A percentile compares a stretch with the other conserved stretches of the same genome.
Evolutionary conservation across 2,888 invertebrate genomes (phyloP).

Genomic region (Torymus auratus): DNA sequence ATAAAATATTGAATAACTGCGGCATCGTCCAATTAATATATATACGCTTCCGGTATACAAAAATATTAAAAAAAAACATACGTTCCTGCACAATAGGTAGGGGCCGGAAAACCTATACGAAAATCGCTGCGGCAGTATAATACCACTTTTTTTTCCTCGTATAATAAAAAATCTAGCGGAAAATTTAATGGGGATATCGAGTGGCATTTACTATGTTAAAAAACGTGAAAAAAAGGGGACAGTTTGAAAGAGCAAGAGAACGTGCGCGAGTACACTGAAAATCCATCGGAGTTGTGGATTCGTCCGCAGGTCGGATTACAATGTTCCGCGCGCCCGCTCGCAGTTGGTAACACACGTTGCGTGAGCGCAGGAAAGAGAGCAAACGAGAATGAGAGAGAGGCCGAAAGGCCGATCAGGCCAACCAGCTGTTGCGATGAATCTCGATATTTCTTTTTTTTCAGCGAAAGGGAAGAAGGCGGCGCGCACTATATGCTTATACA

Average conservation of each 20-base stretch:
- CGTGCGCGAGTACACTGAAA: conserved; percentile 1
- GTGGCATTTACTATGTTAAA: conserved; percentile 2
- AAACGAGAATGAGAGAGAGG: conserved; percentile 1
- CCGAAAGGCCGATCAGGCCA: conserved; percentile 60
- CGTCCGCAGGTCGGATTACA: conserved; percentile 44
- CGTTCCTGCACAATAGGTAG: too few relatives aligned
- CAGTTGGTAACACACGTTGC: conserved; percentile 6
- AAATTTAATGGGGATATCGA: conserved; percentile 46
- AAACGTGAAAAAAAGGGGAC: neutral
- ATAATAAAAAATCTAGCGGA: conserved; percentile 28
- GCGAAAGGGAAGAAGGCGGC: too few relatives aligned
- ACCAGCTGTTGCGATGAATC: conserved; percentile 67
- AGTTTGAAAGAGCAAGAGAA: neutral
- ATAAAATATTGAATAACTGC: too few relatives aligned
- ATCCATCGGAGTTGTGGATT: conserved; percentile 40
- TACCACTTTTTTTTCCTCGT: neutral
- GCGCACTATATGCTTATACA: too few relatives aligned
- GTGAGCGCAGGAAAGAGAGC: conserved; percentile 4
- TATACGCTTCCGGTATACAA: too few relatives aligned
- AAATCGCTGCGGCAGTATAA: neutral
- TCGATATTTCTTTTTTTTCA: conserved; percentile 62
- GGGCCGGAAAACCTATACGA: too few relatives aligned
- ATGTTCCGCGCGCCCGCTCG: neutral
- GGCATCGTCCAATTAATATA: too few relatives aligned
- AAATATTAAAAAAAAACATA: too few relatives aligned